Percentiles rank a stretch among this genome's conserved stretches.
Evolutionary conservation across 2,888 invertebrate genomes (phyloP).

Genomic region (Tenthredo distinguenda): DNA sequence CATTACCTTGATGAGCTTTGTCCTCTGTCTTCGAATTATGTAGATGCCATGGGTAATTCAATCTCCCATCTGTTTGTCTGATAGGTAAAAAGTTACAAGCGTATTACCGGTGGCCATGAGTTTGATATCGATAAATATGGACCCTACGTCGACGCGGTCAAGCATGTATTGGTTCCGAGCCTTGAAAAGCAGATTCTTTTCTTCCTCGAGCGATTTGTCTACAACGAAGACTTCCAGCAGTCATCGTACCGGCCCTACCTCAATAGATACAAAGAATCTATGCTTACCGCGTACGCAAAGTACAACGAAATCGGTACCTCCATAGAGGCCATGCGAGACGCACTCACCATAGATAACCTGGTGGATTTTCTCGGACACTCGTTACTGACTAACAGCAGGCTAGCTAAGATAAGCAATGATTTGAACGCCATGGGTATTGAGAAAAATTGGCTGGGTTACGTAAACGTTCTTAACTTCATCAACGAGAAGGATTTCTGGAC

Average conservation of each 20-base stretch:
- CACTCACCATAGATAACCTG: conserved; percentile 62
- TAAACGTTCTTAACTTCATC: conserved; percentile 64
- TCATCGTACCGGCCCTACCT: conserved; percentile 58
- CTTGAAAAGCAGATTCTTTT: conserved; percentile 65
- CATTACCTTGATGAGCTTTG: neutral
- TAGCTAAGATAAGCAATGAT: conserved; percentile 64
- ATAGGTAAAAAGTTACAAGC: conserved; percentile 40
- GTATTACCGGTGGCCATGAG: conserved; percentile 30
- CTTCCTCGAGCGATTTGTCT: conserved; percentile 65
- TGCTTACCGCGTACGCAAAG: conserved; percentile 53
- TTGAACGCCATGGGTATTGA: conserved; percentile 63
- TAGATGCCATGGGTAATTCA: neutral
- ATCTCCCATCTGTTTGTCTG: neutral
- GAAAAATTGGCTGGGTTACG: conserved; percentile 59
- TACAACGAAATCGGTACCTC: conserved; percentile 51
- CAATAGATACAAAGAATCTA: conserved; percentile 61
- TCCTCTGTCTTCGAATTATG: neutral
- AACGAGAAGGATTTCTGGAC: conserved; percentile 66
- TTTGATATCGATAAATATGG: conserved; percentile 60
- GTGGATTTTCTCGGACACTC: conserved; percentile 66
- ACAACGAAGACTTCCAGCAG: conserved; percentile 53
- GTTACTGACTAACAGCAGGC: conserved; percentile 64
- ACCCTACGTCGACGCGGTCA: conserved; percentile 64
- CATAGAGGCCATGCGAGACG: conserved; percentile 57
- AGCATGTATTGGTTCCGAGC: conserved; percentile 64